Evolutionary conservation across 2,888 invertebrate genomes (phyloP), one percentile per base, ranked within the genome.

Genomic region (Saturnia pavonia): DNA sequence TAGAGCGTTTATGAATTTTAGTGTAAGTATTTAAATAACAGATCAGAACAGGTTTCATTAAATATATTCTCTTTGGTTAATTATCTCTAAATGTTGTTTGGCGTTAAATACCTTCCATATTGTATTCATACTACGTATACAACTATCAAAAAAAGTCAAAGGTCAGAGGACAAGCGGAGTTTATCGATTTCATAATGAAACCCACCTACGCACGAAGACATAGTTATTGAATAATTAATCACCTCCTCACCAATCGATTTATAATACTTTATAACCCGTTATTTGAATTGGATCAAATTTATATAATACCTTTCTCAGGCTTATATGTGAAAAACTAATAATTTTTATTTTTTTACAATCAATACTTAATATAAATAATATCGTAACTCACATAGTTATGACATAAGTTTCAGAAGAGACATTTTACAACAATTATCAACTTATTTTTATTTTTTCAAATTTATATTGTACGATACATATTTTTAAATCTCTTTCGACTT

Each of bases 121-220:
- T 27, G 57, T 60, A 27, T 60, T 51, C 25, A 60, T 27, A 14
- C 27, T 27, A n/a, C n/a, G n/a, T n/a, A 14, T 27, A 60, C 65
- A 19, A 68, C 40, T 68, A 71, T 72, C 67, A 72, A 70, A 72
- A 66, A 51, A 69, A 60, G 71, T 73, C 69, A 68, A 68, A 69
- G 66, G 69, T 71, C 71, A 63, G 60, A 68, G 14, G 68, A 3
- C 70, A 54, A 48, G 48, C 40, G 34, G 9, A 72, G 72, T 72
- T 73, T 74, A 74, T 75, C 69, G 74, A 74, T 76, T 74, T 68
- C 27, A 68, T 71, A 72, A 71, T 72, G 67, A 71, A n/a, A 42
- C 48, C 19, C 25, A 45, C 7, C 8, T 34, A 19, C n/a, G 34
- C 27, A n/a, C 63, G n/a, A 3, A 11, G 48, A 14, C 8, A 14